Conservation (phyloP, 2,888 invertebrate genomes). For the Lasiommata megera region DNA sequence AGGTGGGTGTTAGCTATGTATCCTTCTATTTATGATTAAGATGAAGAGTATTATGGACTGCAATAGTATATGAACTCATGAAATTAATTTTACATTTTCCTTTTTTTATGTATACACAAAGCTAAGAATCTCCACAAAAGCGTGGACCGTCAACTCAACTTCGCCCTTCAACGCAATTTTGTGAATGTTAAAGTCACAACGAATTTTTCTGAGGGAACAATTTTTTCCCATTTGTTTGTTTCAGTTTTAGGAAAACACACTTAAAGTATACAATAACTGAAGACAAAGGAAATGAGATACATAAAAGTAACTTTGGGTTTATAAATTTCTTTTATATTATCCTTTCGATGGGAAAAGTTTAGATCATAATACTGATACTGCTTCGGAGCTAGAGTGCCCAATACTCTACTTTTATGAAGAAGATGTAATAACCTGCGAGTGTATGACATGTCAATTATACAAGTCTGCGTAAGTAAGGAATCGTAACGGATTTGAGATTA, state of each 20-base stretch:
- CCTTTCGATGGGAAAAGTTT: conserved; percentile 24
- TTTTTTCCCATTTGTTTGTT: conserved; percentile 26
- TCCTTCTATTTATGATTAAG: too few species aligned
- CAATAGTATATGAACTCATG: neutral
- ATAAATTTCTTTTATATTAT: conserved; percentile 32
- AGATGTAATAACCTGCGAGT: neutral
- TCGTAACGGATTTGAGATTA: too few species aligned
- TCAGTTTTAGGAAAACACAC: conserved; percentile 23
- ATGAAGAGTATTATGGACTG: too few species aligned
- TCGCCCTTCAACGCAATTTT: conserved; percentile 7
- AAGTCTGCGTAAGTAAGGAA: too few species aligned
- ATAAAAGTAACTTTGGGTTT: conserved; percentile 32
- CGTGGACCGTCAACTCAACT: neutral
- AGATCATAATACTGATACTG: conserved; percentile 16
- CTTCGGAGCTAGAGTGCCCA: neutral
- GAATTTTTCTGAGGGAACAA: conserved; percentile 14
- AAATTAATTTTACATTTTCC: neutral
- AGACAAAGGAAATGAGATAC: conserved; percentile 33
- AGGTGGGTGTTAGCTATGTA: too few species aligned
- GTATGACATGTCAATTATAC: too few species aligned
- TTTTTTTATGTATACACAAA: neutral
- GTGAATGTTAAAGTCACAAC: conserved; percentile 25
- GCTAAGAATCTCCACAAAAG: neutral
- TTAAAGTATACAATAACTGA: conserved; percentile 30
- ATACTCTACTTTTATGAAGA: neutral